Conservation (phyloP, 2,113 vertebrate genomes). For the Genyomyrus donnyi region DNA sequence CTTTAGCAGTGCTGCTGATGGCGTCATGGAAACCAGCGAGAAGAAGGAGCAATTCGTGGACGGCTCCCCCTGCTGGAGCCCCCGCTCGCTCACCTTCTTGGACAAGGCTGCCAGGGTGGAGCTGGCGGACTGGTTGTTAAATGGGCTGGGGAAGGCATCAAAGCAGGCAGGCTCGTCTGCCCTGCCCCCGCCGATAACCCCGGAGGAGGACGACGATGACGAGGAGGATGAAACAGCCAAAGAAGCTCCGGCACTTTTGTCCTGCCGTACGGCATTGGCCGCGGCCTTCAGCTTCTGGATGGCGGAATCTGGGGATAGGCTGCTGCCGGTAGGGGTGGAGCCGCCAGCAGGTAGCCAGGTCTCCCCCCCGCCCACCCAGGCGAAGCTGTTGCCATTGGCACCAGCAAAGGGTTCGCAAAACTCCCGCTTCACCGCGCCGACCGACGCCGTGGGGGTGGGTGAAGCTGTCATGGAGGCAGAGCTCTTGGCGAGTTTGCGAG, state of each 20-base stretch:
- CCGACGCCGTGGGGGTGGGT: neutral
- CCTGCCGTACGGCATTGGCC: conserved; percentile 72
- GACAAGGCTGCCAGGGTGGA: conserved; percentile 74
- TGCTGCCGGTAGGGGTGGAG: conserved; percentile 52
- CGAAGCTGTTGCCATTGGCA: conserved; percentile 59
- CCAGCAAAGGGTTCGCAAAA: conserved; percentile 31
- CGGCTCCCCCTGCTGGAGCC: conserved; percentile 61
- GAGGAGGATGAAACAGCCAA: conserved; percentile 3
- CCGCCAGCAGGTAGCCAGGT: conserved; percentile 68
- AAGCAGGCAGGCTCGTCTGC: conserved; percentile 68
- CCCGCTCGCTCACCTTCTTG: conserved; percentile 77
- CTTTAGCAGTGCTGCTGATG: conserved; percentile 93
- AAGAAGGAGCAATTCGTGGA: conserved; percentile 69
- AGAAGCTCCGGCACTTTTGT: conserved; percentile 59
- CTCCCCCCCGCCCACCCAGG: conserved; percentile 67
- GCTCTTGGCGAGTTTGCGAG: conserved; percentile 69
- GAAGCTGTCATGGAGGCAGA: conserved; percentile 10
- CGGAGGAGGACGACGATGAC: conserved; percentile 8
- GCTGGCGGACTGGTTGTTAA: conserved; percentile 75
- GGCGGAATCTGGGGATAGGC: conserved; percentile 73
- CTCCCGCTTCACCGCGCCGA: conserved; percentile 8
- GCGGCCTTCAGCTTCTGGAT: conserved; percentile 75
- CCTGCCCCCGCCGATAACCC: conserved; percentile 32
- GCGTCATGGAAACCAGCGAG: conserved; percentile 94
- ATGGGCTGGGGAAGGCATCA: conserved; percentile 68